Conservation (phyloP, 23 tunicate genomes). For the Aplidium turbinatum region DNA sequence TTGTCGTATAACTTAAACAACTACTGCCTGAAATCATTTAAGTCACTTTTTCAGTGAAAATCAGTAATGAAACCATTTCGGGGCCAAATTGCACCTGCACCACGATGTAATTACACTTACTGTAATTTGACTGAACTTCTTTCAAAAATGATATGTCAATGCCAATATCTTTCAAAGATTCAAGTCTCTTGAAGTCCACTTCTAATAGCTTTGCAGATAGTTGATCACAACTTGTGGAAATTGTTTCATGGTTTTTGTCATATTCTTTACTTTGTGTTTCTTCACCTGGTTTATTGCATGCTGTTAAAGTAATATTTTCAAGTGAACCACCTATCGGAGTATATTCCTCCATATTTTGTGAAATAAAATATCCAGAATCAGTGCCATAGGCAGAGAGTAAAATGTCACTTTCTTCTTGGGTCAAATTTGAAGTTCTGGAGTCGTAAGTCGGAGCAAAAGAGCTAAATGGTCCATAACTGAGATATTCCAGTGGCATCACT, state of each 20-base stretch:
- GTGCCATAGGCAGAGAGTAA: conserved; percentile 82
- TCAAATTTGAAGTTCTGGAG: conserved; percentile 77
- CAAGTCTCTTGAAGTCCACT: too few species aligned
- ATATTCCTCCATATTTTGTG: conserved; percentile 76
- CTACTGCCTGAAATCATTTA: too few species aligned
- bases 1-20: too few species aligned
- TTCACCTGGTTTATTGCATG: conserved; percentile 39
- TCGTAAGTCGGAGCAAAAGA: conserved; percentile 87
- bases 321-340: conserved; percentile 72
- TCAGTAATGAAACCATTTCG: too few species aligned
- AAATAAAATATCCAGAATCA: conserved; percentile 65
- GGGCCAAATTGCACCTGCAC: too few species aligned
- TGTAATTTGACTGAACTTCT: too few species aligned
- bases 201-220: too few species aligned
- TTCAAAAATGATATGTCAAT: conserved; percentile 52
- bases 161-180: conserved; percentile 43
- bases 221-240: too few species aligned
- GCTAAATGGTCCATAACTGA: conserved; percentile 91
- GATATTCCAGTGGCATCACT: conserved; percentile 77
- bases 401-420: conserved; percentile 86
- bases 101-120: too few species aligned
- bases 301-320: conserved; percentile 69
- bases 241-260: not conserved
- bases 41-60: too few species aligned
- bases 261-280: conserved; percentile 44